A percentile compares a stretch with the other conserved stretches of the same genome.
Conservation (phyloP, 2,113 vertebrate species). For the Triplophysa dalaica region DNA sequence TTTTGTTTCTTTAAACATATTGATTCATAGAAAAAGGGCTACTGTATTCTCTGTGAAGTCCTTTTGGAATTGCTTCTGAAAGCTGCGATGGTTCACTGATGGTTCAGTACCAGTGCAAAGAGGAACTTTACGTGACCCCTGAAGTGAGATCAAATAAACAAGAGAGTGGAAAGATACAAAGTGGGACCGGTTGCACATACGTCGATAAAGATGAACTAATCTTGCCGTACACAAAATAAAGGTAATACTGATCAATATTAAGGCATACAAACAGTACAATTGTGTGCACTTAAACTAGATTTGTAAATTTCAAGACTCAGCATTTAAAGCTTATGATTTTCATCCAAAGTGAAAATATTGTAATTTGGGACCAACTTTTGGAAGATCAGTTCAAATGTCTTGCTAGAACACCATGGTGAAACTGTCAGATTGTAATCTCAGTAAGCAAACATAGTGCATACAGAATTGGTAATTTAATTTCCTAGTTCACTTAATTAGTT, state of each 20-base stretch:
- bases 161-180: slow-evolving; percentile 5
- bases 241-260: neutral
- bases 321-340: no score
- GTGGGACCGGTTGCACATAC: neutral
- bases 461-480: neutral
- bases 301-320: no score
- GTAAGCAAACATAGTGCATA: neutral
- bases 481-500: neutral
- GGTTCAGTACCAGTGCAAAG: neutral
- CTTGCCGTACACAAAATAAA: neutral
- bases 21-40: neutral
- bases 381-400: neutral
- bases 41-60: slow-evolving; percentile 1
- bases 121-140: slow-evolving; percentile 11
- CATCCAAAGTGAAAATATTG: no score
- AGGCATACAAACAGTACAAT: neutral
- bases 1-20: neutral
- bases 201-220: neutral
- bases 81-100: slow-evolving; percentile 11
- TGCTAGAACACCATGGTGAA: neutral
- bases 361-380: no score
- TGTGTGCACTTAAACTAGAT: neutral
- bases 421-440: neutral
- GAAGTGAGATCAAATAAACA: slow-evolving; percentile 6
- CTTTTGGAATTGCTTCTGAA: neutral